Evolutionary conservation across 2,113 vertebrate species (phyloP), one percentile per base, ranked within the genome.

Genomic region (Cyphomyrus plagiostoma): DNA sequence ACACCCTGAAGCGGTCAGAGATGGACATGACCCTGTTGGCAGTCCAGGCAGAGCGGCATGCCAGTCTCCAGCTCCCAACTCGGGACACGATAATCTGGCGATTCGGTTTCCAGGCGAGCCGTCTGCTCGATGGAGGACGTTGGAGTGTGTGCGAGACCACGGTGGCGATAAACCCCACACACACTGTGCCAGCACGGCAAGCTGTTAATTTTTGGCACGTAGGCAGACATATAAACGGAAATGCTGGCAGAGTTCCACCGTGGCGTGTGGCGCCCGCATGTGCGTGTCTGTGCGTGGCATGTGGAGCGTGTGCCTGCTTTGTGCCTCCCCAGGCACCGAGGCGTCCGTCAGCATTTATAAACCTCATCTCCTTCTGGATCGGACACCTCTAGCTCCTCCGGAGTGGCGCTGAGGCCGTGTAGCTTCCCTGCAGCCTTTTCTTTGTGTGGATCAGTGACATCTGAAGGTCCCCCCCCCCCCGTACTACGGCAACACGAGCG

Each of bases 381-480:
- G 39, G 35, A 26, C 19, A 5, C 42, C 77, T 82, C 39, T 5
- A 13, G 70, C 70, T 10, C 4, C 15, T 30, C 70, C 35, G 7
- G n/a, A 15, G 26, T 30, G 9, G 30, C 4, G 13, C 39, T 45
- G 77, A 39, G 30, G 21, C 35, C 30, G 3, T 21, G 30, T 23
- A 82, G 77, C 77, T 21, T 45, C 92, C 92, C 90, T 89, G 92
- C 90, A 93, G 45, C 45, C 45, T 91, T 92, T 92, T 92, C 92
- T 92, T 92, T 53, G 39, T 88, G 91, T 91, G 92, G 92, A 91
- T 92, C 87, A 91, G 93, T 90, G 92, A 92, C 92, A 84, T 50
- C 9, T 46, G 23, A 49, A 85, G 48, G n/a, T 7, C 10, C 42
- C 42, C 46, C 83, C 19, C 9, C 46, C 46, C 83, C 46, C 8